These are phyloP conservation scores for Phenganax marumi DNA, from an alignment of 92 coral and sea anemone species.

Conservation along the genomic window DNA sequence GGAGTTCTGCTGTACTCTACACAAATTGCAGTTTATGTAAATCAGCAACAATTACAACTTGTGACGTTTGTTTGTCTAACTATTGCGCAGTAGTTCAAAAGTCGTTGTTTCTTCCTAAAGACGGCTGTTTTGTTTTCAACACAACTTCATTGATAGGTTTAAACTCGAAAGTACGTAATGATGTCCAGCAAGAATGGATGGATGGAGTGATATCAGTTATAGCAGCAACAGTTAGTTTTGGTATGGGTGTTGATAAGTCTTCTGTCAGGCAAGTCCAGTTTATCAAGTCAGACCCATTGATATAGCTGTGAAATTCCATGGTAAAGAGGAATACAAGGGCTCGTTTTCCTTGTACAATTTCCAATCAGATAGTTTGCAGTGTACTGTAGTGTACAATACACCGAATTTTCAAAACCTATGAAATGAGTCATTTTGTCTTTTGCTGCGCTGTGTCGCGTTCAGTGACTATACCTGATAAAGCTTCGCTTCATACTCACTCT, in stretches of 20 bases:
- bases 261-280: slow-evolving; percentile 71
- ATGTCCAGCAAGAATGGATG: slow-evolving; percentile 95
- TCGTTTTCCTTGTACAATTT: no score
- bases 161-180: slow-evolving; percentile 73
- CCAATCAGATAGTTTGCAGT: background rate
- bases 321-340: no score
- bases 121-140: background rate
- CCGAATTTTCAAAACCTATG: no score
- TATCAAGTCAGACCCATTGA: background rate
- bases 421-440: no score
- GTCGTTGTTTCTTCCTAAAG: background rate
- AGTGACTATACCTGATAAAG: no score
- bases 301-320: no score
- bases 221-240: slow-evolving; percentile 96
- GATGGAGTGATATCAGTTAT: slow-evolving; percentile 83
- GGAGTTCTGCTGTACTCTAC: background rate
- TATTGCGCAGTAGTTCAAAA: background rate
- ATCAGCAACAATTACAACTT: background rate
- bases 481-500: no score
- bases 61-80: no score
- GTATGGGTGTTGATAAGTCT: slow-evolving; percentile 95
- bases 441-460: no score
- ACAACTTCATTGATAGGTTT: background rate
- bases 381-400: background rate
- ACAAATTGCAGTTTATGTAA: background rate